Percentiles rank a stretch among this genome's conserved stretches.
phyloP scores from a whole-genome alignment of 2,797 vertebrate species.

The Xerus rutilus region DNA sequence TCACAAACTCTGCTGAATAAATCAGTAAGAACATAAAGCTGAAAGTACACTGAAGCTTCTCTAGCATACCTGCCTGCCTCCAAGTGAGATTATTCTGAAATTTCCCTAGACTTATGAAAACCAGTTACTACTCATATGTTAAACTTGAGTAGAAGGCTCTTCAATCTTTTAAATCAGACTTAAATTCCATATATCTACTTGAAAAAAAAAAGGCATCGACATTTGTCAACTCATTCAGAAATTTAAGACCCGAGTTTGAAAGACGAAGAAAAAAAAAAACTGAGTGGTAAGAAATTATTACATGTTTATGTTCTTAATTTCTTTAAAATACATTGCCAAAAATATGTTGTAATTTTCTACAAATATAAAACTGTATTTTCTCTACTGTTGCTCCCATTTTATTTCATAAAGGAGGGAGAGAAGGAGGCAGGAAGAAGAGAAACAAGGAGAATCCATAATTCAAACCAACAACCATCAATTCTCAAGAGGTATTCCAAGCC shows the following conservation, averaged over 20 bases:
- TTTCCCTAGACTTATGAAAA: neutral
- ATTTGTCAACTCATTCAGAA: conserved; percentile 24
- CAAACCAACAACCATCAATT: conserved; percentile 46
- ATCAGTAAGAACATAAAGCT: neutral
- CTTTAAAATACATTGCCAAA: conserved; percentile 41
- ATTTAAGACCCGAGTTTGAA: conserved; percentile 53
- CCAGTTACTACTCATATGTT: neutral
- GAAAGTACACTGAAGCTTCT: neutral
- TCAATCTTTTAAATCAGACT: conserved; percentile 42
- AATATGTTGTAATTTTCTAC: neutral
- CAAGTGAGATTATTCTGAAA: neutral
- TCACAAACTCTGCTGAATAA: neutral
- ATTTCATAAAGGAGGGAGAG: neutral
- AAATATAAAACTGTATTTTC: conserved; percentile 18
- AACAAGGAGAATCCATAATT: conserved; percentile 19
- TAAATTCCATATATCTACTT: neutral
- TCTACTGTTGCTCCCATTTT: neutral
- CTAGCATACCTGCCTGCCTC: neutral
- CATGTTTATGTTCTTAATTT: conserved; percentile 20
- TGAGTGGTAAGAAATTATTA: neutral
- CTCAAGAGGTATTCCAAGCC: conserved; percentile 60
- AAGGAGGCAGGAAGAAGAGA: neutral
- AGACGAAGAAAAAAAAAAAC: neutral
- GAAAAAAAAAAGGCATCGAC: neutral
- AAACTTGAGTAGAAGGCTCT: neutral